phyloP scores from a whole-genome alignment of 2,888 invertebrate species.

The Octodonta nipae region DNA sequence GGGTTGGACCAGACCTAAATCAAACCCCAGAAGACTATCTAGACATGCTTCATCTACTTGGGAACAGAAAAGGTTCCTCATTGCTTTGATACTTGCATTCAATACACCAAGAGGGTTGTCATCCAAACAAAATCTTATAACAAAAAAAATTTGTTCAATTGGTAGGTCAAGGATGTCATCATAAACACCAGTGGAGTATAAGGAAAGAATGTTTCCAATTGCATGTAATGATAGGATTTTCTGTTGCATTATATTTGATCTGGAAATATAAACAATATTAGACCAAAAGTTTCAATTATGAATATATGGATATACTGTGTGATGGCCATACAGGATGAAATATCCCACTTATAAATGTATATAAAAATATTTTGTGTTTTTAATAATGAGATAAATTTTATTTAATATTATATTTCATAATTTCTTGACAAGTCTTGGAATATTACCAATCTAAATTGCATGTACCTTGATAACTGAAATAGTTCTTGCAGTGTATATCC shows the following conservation, averaged over 20 bases:
- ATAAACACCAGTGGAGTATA: slow-evolving; percentile 62
- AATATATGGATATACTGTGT: no score
- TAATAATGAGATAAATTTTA: slow-evolving; percentile 4
- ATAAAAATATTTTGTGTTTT: slow-evolving; percentile 4
- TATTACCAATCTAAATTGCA: neutral
- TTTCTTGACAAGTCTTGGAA: neutral
- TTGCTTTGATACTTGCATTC: slow-evolving; percentile 60
- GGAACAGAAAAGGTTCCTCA: slow-evolving; percentile 62
- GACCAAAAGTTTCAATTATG: no score
- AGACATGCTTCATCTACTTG: slow-evolving; percentile 67
- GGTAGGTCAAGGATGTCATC: slow-evolving; percentile 62
- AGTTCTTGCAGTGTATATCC: slow-evolving; percentile 85
- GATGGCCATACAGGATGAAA: no score
- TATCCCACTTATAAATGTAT: neutral
- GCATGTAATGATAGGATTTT: slow-evolving; percentile 66
- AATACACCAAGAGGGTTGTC: slow-evolving; percentile 62
- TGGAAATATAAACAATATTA: slow-evolving; percentile 21
- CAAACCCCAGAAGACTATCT: slow-evolving; percentile 53
- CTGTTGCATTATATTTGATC: slow-evolving; percentile 70
- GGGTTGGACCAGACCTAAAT: slow-evolving; percentile 52
- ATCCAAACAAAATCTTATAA: slow-evolving; percentile 75
- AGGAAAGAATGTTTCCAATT: slow-evolving; percentile 62
- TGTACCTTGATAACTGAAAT: slow-evolving; percentile 57
- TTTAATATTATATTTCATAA: neutral
- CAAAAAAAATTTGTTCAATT: slow-evolving; percentile 61